A percentile compares a stretch with the other conserved stretches of the same genome.
These are phyloP conservation scores for Chlorospingus flavigularis DNA, from an alignment of 2,797 vertebrate genomes.

Conservation along the genomic window DNA sequence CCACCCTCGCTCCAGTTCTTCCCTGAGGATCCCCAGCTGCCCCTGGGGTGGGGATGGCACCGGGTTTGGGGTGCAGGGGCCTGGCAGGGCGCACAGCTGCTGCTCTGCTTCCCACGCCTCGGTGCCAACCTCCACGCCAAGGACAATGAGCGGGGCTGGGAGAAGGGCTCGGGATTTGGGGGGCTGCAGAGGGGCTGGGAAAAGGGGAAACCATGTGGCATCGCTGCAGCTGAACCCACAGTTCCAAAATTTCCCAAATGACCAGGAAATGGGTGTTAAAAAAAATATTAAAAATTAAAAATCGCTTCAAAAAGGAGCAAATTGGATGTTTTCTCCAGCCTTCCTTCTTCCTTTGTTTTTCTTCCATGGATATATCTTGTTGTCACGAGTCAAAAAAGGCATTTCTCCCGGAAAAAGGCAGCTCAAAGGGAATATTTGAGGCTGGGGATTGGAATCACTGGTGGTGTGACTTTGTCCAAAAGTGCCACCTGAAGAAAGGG, in stretches of 20 bases:
- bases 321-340: background rate
- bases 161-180: background rate
- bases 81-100: background rate
- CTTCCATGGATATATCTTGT: background rate
- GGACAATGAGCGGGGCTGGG: background rate
- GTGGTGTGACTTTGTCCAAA: background rate
- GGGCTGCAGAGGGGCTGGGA: background rate
- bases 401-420: background rate
- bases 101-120: background rate
- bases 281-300: background rate
- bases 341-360: background rate
- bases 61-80: background rate
- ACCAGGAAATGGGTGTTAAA: rapidly evolving
- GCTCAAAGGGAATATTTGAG: rapidly evolving
- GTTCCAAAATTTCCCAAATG: background rate
- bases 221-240: rapidly evolving
- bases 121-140: background rate
- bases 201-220: rapidly evolving
- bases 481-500: background rate
- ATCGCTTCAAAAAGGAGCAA: background rate
- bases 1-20: background rate
- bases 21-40: constrained; percentile 25
- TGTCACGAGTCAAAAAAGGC: background rate
- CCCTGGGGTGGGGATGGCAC: background rate
- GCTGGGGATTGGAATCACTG: background rate